Percentiles rank a stretch among this genome's conserved stretches.
phyloP scores from a whole-genome alignment of 2,113 vertebrate genomes.

The Spheniscus mendiculus region DNA sequence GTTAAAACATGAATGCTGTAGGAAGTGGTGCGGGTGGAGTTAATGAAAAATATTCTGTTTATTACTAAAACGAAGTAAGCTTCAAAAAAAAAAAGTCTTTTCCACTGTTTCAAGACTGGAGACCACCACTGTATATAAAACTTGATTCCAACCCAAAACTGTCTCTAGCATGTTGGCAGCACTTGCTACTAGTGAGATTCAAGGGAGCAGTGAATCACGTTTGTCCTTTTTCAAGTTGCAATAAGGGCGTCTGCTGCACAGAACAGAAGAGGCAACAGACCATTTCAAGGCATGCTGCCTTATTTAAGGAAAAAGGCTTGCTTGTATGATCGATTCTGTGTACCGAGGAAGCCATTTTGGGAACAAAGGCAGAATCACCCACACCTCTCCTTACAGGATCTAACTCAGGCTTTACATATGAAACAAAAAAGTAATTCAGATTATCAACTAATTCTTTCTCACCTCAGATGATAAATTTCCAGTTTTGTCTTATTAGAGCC shows the following conservation, averaged over 20 bases:
- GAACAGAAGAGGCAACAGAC: background rate
- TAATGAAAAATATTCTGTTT: background rate
- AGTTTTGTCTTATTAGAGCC: background rate
- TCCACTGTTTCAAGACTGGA: background rate
- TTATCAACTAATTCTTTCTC: background rate
- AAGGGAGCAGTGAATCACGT: background rate
- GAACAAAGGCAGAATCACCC: background rate
- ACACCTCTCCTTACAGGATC: background rate
- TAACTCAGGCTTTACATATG: background rate
- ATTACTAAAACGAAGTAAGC: background rate
- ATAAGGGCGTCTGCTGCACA: background rate
- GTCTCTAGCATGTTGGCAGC: background rate
- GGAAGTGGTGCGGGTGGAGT: background rate
- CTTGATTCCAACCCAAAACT: background rate
- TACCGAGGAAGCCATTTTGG: background rate
- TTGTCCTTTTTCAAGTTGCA: background rate
- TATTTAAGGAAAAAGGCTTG: background rate
- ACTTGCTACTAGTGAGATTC: background rate
- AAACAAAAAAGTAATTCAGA: background rate
- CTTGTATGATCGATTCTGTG: fast-evolving
- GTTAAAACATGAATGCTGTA: background rate
- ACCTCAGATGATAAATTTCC: background rate
- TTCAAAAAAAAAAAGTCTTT: background rate
- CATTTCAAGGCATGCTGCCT: background rate
- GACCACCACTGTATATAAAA: background rate